Percentiles rank a stretch among this genome's conserved stretches.
Evolutionary conservation across 2,113 vertebrate genomes (phyloP).

Genomic region (Myrmecophaga tridactyla): DNA sequence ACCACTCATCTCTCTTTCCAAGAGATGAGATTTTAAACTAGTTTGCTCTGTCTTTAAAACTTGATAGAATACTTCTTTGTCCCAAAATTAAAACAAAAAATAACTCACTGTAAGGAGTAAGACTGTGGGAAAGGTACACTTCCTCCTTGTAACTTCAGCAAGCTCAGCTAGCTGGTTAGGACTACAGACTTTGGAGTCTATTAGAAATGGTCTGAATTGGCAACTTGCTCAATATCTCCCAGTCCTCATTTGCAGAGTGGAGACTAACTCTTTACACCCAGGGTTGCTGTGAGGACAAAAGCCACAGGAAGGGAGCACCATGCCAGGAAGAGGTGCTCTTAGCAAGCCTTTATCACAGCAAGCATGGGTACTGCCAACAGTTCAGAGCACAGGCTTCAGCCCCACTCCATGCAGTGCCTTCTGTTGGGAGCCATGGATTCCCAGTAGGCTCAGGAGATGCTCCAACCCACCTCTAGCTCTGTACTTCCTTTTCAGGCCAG

Average conservation of each 20-base stretch:
- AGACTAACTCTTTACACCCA: no score
- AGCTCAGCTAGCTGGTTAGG: no score
- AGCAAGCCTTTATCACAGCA: background rate
- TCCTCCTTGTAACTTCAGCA: background rate
- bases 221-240: background rate
- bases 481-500: background rate
- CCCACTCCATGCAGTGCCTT: background rate
- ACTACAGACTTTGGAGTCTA: no score
- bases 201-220: no score
- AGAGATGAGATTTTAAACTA: background rate
- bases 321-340: background rate
- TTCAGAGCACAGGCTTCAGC: background rate
- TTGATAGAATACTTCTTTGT: background rate
- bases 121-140: background rate
- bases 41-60: background rate
- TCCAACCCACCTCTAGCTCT: background rate
- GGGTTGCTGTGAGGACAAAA: background rate
- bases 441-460: background rate
- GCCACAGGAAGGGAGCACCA: background rate
- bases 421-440: background rate
- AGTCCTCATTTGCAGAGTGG: background rate
- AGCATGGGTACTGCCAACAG: accelerated
- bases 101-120: background rate
- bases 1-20: background rate
- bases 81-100: background rate